Evolutionary conservation across 1,140 invertebrate species (phyloP).

Genomic region (Procambarus clarkii): DNA sequence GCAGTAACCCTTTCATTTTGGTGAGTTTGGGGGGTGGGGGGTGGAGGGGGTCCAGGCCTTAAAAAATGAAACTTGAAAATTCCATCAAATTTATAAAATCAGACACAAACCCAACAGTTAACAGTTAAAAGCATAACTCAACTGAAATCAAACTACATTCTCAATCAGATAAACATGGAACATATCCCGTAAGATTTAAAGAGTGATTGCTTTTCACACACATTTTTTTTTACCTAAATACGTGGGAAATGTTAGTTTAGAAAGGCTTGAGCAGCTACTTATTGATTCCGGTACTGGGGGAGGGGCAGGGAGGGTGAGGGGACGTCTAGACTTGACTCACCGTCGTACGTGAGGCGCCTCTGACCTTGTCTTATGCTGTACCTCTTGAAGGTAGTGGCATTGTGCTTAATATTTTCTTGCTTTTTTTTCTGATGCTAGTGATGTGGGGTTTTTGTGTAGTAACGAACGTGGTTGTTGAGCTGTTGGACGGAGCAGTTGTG

Average conservation of each 20-base stretch:
- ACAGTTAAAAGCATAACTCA: too few relatives aligned
- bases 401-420: background rate
- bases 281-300: background rate
- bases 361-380: background rate
- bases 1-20: too few relatives aligned
- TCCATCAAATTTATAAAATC: too few relatives aligned
- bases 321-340: background rate
- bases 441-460: background rate
- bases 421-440: background rate
- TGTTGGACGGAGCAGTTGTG: background rate
- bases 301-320: background rate
- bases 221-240: too few relatives aligned
- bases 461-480: background rate
- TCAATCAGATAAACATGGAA: too few relatives aligned
- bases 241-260: background rate
- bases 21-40: too few relatives aligned
- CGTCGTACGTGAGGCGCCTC: background rate
- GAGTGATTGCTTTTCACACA: too few relatives aligned
- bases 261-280: background rate
- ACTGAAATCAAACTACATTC: too few relatives aligned
- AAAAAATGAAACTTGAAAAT: too few relatives aligned
- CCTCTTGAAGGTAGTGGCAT: background rate
- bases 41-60: too few relatives aligned
- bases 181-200: too few relatives aligned
- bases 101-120: too few relatives aligned